A percentile compares a stretch with the other conserved stretches of the same genome.
Evolutionary conservation across 2,113 vertebrate genomes (phyloP).

Genomic region (Desmodus rotundus): DNA sequence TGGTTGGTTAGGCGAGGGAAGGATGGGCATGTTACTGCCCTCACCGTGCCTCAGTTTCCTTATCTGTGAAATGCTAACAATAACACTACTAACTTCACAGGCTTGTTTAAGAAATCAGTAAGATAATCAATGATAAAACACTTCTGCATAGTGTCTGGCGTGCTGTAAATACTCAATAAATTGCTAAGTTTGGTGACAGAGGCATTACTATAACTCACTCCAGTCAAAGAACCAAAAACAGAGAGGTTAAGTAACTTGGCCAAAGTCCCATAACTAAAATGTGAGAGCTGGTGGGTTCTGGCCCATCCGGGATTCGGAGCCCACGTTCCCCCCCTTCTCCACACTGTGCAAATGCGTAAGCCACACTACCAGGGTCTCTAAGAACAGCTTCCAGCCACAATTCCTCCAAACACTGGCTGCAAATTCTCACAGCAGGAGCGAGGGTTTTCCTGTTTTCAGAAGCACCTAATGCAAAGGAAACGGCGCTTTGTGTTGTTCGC

Average conservation of each 20-base stretch:
- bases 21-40: background rate
- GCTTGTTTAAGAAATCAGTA: background rate
- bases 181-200: background rate
- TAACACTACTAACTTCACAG: background rate
- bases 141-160: background rate
- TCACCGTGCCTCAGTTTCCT: background rate
- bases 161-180: background rate
- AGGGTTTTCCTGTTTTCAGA: slow-evolving; percentile 13
- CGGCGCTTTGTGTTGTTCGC: fast-evolving
- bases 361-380: background rate
- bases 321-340: background rate
- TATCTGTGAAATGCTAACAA: background rate
- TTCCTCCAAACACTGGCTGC: background rate
- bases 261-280: too few species aligned
- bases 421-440: background rate
- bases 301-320: background rate
- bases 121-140: background rate
- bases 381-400: background rate
- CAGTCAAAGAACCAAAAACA: background rate
- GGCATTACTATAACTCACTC: background rate
- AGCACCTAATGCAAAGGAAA: background rate
- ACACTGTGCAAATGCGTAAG: background rate
- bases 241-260: background rate
- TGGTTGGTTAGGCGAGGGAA: background rate
- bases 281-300: background rate